phyloP scores from a whole-genome alignment of 2,888 invertebrate genomes.

The Myathropa florea region DNA sequence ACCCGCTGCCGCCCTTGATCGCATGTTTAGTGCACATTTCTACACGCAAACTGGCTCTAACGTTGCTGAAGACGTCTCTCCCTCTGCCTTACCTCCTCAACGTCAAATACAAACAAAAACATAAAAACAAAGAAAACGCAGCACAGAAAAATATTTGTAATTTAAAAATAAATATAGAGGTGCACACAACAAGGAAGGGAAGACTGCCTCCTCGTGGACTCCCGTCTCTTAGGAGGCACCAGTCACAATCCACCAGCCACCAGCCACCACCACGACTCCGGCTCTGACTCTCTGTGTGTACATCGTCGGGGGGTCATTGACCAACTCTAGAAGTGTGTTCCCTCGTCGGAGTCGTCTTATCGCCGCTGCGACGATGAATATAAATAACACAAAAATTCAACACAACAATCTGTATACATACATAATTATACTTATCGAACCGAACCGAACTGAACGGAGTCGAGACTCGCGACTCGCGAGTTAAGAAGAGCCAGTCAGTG shows the following conservation, averaged over 20 bases:
- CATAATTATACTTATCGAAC: conserved; percentile 59
- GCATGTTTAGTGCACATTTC: conserved; percentile 49
- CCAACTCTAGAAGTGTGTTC: conserved; percentile 56
- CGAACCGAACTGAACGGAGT: not conserved
- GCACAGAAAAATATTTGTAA: conserved; percentile 60
- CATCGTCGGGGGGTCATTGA: conserved; percentile 59
- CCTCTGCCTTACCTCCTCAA: not conserved
- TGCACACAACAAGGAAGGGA: conserved; percentile 40
- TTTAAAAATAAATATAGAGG: conserved; percentile 62
- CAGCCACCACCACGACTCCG: not conserved
- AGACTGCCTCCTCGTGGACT: conserved; percentile 25
- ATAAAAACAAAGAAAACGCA: conserved; percentile 32
- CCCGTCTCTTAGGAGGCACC: conserved; percentile 9
- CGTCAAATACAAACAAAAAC: not conserved
- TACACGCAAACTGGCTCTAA: conserved; percentile 54
- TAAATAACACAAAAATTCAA: conserved; percentile 26
- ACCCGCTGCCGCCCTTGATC: not conserved
- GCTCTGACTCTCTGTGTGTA: conserved; percentile 9
- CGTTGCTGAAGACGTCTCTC: conserved; percentile 12
- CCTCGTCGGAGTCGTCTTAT: conserved; percentile 45
- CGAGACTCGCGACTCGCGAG: not conserved
- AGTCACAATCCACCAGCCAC: not conserved
- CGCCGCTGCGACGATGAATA: conserved; percentile 47
- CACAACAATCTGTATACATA: conserved; percentile 25
- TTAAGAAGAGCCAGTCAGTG: conserved; percentile 6